phyloP scores from a whole-genome alignment of 2,797 vertebrate genomes.

The Emys orbicularis region DNA sequence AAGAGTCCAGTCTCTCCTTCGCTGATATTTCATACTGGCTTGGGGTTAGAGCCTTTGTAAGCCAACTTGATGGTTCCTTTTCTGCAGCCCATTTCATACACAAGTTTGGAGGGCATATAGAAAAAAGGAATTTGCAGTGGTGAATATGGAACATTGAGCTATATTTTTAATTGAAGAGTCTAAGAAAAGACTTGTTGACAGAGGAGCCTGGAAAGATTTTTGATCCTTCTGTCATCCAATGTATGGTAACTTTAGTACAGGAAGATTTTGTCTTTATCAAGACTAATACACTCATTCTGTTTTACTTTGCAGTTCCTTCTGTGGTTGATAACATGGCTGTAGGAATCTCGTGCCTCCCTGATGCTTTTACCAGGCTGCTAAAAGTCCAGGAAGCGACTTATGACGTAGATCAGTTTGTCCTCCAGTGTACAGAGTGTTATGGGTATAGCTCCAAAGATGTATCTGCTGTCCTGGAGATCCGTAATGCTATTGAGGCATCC shows the following conservation, averaged over 20 bases:
- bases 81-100: neutral
- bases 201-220: neutral
- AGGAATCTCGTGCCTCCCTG: slow-evolving; percentile 80
- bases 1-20: neutral
- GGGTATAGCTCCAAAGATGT: slow-evolving; percentile 83
- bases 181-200: neutral
- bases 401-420: slow-evolving; percentile 59
- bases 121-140: neutral
- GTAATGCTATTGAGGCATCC: slow-evolving; percentile 74
- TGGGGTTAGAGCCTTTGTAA: neutral
- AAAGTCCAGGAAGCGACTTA: slow-evolving; percentile 53
- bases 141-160: slow-evolving; percentile 6
- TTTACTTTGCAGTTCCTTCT: slow-evolving; percentile 60
- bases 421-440: slow-evolving; percentile 43
- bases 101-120: neutral
- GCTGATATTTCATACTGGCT: neutral
- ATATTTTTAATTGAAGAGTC: neutral
- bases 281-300: neutral
- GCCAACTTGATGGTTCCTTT: neutral
- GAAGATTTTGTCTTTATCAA: neutral
- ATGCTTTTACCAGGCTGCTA: slow-evolving; percentile 79
- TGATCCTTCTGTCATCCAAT: neutral
- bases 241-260: neutral
- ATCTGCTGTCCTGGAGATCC: slow-evolving; percentile 79
- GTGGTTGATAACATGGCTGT: slow-evolving; percentile 66